Evolutionary conservation across 1,140 invertebrate genomes (phyloP), one percentile per base, ranked within the genome.

Genomic region (Neodiprion fabricii): DNA sequence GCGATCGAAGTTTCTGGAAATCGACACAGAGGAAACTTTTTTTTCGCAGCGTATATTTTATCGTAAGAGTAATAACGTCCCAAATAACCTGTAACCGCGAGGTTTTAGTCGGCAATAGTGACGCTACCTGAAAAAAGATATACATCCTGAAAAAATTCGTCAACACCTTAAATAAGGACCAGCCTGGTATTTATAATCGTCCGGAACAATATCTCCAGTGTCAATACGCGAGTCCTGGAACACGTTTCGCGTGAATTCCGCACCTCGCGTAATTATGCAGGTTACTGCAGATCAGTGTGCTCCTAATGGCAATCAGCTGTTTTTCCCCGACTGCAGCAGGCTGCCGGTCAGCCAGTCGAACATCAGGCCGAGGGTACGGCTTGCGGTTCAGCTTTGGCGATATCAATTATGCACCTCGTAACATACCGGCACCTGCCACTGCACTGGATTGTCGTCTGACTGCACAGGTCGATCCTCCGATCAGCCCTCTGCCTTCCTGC

Each of bases 371-470:
- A 61, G 53, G 9, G 53, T 14, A 5, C 4, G 79, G 83, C 81
- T 84, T 84, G 86, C 79, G 85, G 85, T 86, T 87, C 82, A 75
- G 80, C 84, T 83, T 83, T 76, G 78, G 81, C 81, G 85, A 86
- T 86, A 87, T 87, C 87, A 83, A 87, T 87, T 86, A 87, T 85
- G 83, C 82, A 86, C 81, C 79, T 84, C 83, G 79, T 83, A 85
- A 85, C 84, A 85, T 80, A 80, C 85, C 84, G 84, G 86, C 85
- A 86, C 83, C 85, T 85, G 82, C 80, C 81, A 82, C 80, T 81
- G 75, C 83, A 83, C 75, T 78, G 78, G 28, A 40, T 40, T 5
- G 28, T 40, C 17, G 61, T 7, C 61, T 65, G 61, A 14, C 17
- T 65, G 61, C 61, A 21, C 61, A 14, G 61, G 2, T 65, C 17